Evolutionary conservation across 1,140 invertebrate species (phyloP), one percentile per base, ranked within the genome.

Genomic region (Drosophila lowei): DNA sequence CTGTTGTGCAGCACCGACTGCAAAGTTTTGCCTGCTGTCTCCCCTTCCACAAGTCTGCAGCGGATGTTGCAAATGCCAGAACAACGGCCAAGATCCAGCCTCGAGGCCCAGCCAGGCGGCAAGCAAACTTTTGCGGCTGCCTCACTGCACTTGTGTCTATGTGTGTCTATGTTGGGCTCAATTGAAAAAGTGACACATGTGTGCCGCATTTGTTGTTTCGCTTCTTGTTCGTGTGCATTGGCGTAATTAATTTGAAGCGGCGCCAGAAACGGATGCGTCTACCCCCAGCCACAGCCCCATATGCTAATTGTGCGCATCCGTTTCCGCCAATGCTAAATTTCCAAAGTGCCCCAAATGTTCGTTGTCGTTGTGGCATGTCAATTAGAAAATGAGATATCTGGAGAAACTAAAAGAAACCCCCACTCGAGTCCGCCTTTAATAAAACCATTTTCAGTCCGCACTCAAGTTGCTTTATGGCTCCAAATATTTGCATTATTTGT

Each of bases 171-270:
- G 53, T 58, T 61, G 63, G 34, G 64, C 44, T 48, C 61, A 68
- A 84, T 65, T 63, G 81, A 60, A 58, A 77, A 77, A 86, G 67
- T 77, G 81, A 65, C 67, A 72, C 77, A 81, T 86, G 77, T 86
- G 77, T 55, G 58, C 47, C 60, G 75, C 65, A 71, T 61, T 60
- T 75, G 76, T 55, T 80, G 78, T 62, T 65, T 61, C 60, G 53
- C 60, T 68, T 65, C 53, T 71, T 78, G 70, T 61, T 77, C 72
- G 43, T 88, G 83, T 86, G 83, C 83, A 86, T 68, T 72, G 79
- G 83, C 79, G 83, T 86, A 88, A 86, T 86, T 86, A 86, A 86
- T 86, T 86, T 89, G 79, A 86, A 86, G 58, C 83, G 83, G 83
- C 83, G 83, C 58, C 83, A 55, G 16, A 38, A 83, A 59, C 83